Base-by-base conservation (phyloP, 2,888 invertebrate genomes). In the Belgica antarctica region DNA sequence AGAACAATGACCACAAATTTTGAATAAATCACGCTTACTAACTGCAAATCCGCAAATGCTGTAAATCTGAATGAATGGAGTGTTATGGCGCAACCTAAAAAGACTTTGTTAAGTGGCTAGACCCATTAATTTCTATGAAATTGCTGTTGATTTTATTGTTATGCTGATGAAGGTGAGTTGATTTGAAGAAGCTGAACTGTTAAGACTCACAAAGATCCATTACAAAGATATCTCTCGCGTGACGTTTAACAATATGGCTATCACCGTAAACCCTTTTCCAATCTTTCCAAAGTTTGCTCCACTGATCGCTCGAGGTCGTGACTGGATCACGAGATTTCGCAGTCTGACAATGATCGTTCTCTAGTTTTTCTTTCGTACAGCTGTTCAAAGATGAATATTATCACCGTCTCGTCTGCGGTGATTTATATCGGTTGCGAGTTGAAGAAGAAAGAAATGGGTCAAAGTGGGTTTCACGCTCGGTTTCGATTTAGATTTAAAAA, bases 381-480 rank as follows among this genome's bases (percentile, higher is more conserved):
- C 41, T 41, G 41, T 15, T n/a, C n/a, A n/a, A n/a, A n/a, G 15
- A 41, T 41, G 15, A 41, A 41, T 41, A 41, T n/a, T 41, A 41
- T 41, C 41, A 15, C 41, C 41, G 52, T 52, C 52, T 52, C 52
- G 52, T 52, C 52, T 52, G 52, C 22, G 52, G 52, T 52, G 52
- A 52, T 52, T 52, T 19, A 52, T 52, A 7, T 22, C 22, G 17
- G 7, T 17, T 22, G 7, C 22, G 8, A 22, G 3, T 22, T 52
- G 19, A 2, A 22, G 22, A 7, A 12, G 12, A 22, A 8, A 12
- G 22, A 52, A 19, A 22, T 52, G 22, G 52, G 52, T 52, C 52
- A n/a, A 22, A 4, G 3, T 41, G 3, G 41, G 41, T 10, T 52
- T 52, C 52, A 52, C 52, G 52, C 4, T 52, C 17, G 22, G 22